Evolutionary conservation across 2,797 vertebrate genomes (phyloP), one percentile per base, ranked within the genome.

Genomic region (Pteropus rufus): DNA sequence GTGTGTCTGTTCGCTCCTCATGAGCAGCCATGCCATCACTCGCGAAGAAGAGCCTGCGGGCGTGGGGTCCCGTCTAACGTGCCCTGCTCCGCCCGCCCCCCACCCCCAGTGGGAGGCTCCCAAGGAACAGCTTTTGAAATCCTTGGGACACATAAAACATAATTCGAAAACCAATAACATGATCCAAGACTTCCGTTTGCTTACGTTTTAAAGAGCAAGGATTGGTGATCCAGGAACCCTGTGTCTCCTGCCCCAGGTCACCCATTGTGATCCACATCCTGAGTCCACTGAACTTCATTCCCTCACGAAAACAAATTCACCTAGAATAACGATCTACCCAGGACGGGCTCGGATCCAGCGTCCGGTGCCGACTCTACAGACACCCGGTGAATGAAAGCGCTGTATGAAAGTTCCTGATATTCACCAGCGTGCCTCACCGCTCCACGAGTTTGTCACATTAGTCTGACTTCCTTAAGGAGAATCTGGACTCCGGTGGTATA

Each of bases 331-430:
- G 8, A 4, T 29, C 60, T 62, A 7, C 72, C 36, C 36, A 56
- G 29, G 10, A 56, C 0, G 31, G 31, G 11, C 18, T 24, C 15
- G n/a, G 24, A 2, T 7, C 24, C 44, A 54, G 52, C 12, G 18
- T 12, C 29, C 21, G 21, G 6, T 18, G 19, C 21, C 44, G n/a
- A 44, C 26, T 6, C 69, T 10, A 7, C 2, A 23, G 15, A 7
- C 10, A 41, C 3, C 3, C 24, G 16, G 29, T 11, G 44, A 11
- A 7, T 23, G 44, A 46, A 8, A 5, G 34, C 60, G 2, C 7
- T 26, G 0, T 3, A 24, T 11, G 7, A 41, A 16, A 36, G 5
- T 9, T 8, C 1, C 19, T 24, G 29, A 24, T 4, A 1, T 10
- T 34, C 46, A 44, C 44, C 10, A 24, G 5, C 19, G 9, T 2